Base-by-base conservation (phyloP, 2,797 vertebrate species). In the Triplophysa yarkandensis region DNA sequence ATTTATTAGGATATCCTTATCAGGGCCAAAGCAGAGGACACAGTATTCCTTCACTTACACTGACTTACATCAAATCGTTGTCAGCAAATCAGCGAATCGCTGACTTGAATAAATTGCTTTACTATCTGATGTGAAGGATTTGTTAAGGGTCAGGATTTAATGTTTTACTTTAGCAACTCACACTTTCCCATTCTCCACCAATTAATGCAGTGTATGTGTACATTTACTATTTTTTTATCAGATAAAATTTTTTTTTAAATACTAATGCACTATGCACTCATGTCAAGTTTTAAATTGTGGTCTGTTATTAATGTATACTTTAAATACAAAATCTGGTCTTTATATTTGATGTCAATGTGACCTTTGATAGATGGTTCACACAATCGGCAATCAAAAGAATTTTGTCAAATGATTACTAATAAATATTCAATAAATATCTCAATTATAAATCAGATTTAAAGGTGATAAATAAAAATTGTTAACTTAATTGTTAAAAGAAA, bases 1-100 rank as follows among this genome's bases (percentile, higher is more conserved):
- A 55, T 79, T 71, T 44, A 77, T 79, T 62, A 71, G 27, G 11
- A 48, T 66, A 21, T 23, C 19, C 63, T 78, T 62, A 75, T 66
- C 54, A 68, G 32, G 28, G 39, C 70, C 55, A 60, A 61, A 36
- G 44, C 36, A 55, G 55, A 8, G 55, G 21, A 14, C 58, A 62
- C 30, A 65, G 52, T 62, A 58, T 66, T 54, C 61, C n/a, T 63
- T 74, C n/a, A 64, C 36, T 43, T 28, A 71, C 19, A 36, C 30
- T 67, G 70, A 72, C 14, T 43, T 41, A 43, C 28, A 17, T 23
- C 17, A 16, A 4, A 8, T 67, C 2, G 17, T 41, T n/a, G n/a
- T 46, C 71, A 66, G 62, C n/a, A n/a, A n/a, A n/a, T n/a, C n/a
- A n/a, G n/a, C n/a, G n/a, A n/a, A n/a, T n/a, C n/a, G n/a, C 63